Base-by-base conservation (phyloP, 2,888 invertebrate species). In the Synergus gifuensis region DNA sequence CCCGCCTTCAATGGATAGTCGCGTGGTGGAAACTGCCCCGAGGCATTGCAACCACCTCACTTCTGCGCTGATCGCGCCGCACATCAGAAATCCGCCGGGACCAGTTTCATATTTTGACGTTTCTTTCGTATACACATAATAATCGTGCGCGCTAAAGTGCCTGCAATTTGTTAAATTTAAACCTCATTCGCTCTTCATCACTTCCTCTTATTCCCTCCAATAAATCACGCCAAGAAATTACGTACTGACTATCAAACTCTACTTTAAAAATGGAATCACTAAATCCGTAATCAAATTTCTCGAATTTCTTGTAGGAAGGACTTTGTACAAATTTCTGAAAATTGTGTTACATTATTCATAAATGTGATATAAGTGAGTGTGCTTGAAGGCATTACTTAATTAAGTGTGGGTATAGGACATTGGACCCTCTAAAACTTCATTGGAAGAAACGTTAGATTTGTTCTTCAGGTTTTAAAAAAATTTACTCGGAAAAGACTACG, bases 31-130 rank as follows among this genome's bases (percentile, higher is more conserved):
- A 83, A 81, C 82, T 82, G 84, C 85, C 85, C 84, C 81, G 81
- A 76, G 83, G 85, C 86, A 81, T 81, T 79, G 85, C 90, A 90
- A 90, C 91, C 90, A 91, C 89, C 90, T 90, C 91, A 90, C 91
- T 91, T 88, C 88, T 88, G 89, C 87, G 88, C 86, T 86, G 89
- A 90, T 89, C 90, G 90, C 88, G 89, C 87, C 82, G 84, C 84
- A 84, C 79, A 79, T 69, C 79, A 78, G 69, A 77, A 79, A 76
- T 64, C n/a, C 79, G 77, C 73, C 44, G 63, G 42, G 62, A 58
- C 58, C 73, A 60, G 79, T 76, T 64, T 76, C 78, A 80, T 79
- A 80, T 77, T 84, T 84, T 81, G 73, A 83, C 79, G 79, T 79
- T 79, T 84, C 77, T 40, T 79, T 78, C 77, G 81, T 78, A 79